Evolutionary conservation across 2,797 vertebrate genomes (phyloP).

Genomic region (Falco rusticolus): DNA sequence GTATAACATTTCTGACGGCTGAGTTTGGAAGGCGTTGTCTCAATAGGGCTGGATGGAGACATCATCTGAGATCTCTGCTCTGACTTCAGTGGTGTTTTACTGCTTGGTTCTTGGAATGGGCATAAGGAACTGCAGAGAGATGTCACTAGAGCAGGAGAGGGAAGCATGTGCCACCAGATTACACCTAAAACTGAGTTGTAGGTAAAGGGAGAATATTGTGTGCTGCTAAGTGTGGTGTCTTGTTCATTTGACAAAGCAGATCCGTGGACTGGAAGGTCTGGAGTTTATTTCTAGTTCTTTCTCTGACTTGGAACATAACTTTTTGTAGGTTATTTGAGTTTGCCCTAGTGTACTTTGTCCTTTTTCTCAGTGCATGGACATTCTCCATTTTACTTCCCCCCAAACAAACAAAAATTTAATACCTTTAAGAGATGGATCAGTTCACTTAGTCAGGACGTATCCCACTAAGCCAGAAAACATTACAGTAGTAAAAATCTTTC

Average conservation of each 20-base stretch:
- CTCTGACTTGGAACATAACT: neutral
- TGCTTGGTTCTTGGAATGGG: neutral
- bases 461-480: neutral
- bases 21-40: neutral
- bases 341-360: neutral
- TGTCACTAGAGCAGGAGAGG: neutral
- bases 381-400: neutral
- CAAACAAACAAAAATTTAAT: neutral
- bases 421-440: neutral
- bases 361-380: neutral
- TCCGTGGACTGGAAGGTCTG: neutral
- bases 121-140: neutral
- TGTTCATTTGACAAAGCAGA: neutral
- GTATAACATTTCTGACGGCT: neutral
- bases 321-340: neutral
- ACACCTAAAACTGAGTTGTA: neutral
- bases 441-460: neutral
- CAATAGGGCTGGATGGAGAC: neutral
- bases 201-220: neutral
- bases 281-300: neutral
- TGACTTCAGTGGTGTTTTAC: too few species aligned
- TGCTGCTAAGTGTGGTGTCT: fast-evolving
- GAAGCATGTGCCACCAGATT: neutral
- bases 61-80: neutral
- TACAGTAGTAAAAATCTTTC: neutral